These are phyloP conservation scores for Epizoanthus illoricatus DNA, from an alignment of 92 coral and sea anemone genomes.

Conservation along the genomic window DNA sequence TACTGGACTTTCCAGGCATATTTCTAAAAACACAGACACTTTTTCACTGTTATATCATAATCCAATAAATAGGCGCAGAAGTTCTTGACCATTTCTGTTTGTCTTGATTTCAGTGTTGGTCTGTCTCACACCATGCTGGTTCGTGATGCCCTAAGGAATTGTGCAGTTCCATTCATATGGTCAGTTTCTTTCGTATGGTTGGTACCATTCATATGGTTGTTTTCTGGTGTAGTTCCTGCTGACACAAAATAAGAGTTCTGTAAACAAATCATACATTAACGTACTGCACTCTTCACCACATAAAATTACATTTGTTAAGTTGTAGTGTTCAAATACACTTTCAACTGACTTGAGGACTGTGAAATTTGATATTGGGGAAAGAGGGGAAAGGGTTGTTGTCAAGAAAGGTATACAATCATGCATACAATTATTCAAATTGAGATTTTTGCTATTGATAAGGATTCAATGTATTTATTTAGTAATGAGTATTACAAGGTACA, in stretches of 20 bases:
- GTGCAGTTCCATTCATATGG: conserved; percentile 27
- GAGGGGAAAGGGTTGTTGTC: too few species aligned
- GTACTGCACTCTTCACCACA: too few species aligned
- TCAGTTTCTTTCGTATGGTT: neutral
- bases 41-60: neutral
- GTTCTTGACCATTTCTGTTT: neutral
- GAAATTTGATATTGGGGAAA: too few species aligned
- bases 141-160: conserved; percentile 27
- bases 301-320: too few species aligned
- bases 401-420: too few species aligned
- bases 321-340: too few species aligned
- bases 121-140: conserved; percentile 33
- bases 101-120: too few species aligned
- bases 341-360: too few species aligned
- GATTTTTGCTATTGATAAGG: too few species aligned
- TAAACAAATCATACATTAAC: neutral
- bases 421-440: too few species aligned
- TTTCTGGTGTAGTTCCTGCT: conserved; percentile 11
- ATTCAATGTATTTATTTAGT: too few species aligned
- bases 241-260: neutral
- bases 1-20: conserved; percentile 13
- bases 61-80: conserved; percentile 17
- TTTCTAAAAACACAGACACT: neutral
- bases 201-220: conserved; percentile 12
- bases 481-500: too few species aligned